Evolutionary conservation across 2,113 vertebrate genomes (phyloP).

Genomic region (Engystomops pustulosus): DNA sequence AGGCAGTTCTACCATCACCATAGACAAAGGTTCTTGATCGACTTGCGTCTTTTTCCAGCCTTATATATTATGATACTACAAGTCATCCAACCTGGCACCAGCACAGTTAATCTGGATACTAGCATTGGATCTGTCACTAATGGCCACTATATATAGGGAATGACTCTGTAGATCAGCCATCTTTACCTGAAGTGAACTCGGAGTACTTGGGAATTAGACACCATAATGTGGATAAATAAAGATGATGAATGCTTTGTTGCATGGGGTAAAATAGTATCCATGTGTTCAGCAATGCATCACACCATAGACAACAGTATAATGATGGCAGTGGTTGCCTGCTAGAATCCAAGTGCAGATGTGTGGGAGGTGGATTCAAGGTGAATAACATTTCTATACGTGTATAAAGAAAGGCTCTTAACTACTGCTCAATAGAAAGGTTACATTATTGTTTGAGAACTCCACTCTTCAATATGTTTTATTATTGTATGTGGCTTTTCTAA

Average conservation of each 20-base stretch:
- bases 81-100: neutral
- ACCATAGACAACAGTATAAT: neutral
- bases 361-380: neutral
- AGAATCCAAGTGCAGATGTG: neutral
- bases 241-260: neutral
- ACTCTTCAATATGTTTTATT: constrained; percentile 5
- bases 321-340: neutral
- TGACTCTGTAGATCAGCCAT: too few species aligned
- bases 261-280: neutral
- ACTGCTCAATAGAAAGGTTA: constrained; percentile 13
- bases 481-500: constrained; percentile 12
- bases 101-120: neutral
- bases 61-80: too few species aligned
- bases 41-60: too few species aligned
- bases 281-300: neutral
- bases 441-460: neutral
- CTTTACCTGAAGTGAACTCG: neutral
- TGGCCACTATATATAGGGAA: too few species aligned
- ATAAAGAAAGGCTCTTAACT: neutral
- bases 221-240: neutral
- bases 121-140: neutral
- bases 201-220: neutral
- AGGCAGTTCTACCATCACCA: too few species aligned
- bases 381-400: neutral
- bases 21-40: too few species aligned